Evolutionary conservation across 2,888 invertebrate species (phyloP), one percentile per base, ranked within the genome.

Genomic region (Lasioglossum figueresi): DNA sequence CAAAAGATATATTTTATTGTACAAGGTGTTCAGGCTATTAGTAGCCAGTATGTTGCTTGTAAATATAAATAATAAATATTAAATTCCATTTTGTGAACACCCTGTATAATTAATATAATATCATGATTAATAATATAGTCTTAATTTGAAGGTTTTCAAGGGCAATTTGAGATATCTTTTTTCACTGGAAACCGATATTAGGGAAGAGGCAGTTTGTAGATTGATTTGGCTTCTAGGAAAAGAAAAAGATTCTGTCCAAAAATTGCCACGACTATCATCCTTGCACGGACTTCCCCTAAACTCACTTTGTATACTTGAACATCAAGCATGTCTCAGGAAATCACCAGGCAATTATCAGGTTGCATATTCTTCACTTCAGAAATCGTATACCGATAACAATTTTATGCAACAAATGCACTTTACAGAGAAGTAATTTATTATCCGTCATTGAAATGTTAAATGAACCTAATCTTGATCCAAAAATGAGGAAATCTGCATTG

Each of bases 401-500:
- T 40, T 40, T n/a, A 43, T n/a, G n/a, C 16, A 40, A 70, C 14
- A 40, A 68, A 68, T 70, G 0, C 23, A 34, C 40, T 79, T 94
- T 94, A 74, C 88, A 96, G 96, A 95, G 95, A 27, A 96, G 95
- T 86, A 95, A 95, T 91, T 93, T 96, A 59, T 90, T 95, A 4
- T 92, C 94, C 10, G 93, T 94, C 2, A 85, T 94, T 5, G 93
- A 94, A 80, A 92, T 94, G 91, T 83, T 94, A 27, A 92, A 89
- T 19, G 92, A 93, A 5, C 86, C 95, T 0, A 93, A 95, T 0
- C 91, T 97, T 23, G 97, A 97, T 90, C 97, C 97, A 0, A 96
- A 96, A n/a, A 95, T 97, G 78, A 95, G 96, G 10, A 96, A 97
- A 89, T 97, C 97, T 74, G 97, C 97, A 52, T 94, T 97, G 80